Evolutionary conservation across 1,140 invertebrate genomes (phyloP), one percentile per base, ranked within the genome.

Genomic region (Zaprionus taronus): DNA sequence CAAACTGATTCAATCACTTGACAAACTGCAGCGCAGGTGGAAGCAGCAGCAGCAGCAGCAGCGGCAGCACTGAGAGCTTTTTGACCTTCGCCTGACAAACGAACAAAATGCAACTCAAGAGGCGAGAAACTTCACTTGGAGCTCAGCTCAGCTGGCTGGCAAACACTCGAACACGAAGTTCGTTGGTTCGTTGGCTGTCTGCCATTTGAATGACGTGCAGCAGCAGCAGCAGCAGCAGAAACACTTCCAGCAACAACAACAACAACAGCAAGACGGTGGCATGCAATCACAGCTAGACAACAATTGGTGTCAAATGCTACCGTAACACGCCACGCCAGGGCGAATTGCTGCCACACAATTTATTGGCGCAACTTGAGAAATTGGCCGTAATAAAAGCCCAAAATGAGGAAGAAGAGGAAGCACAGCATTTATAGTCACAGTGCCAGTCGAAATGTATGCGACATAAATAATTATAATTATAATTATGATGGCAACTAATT

Each of bases 241-340:
- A 12, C 79, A 72, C 6, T 63, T 67, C 26, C 63, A 66, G 14
- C 55, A 55, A 38, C 76, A 76, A 69, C 73, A 78, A 60, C 72
- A 68, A 34, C 74, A 81, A 69, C 47, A 51, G 47, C 47, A 24
- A 24, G 20, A 51, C 47, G 22, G 47, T 83, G 68, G 83, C 82
- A 83, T 85, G 82, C 82, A 71, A 82, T 63, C 58, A 72, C 67
- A 79, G 61, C 66, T 68, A 44, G 56, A 73, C 80, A 75, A 72
- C 83, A 89, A 89, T 85, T 85, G 85, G 81, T 89, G 85, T 90
- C 85, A 89, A 89, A 90, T 76, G 73, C 73, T 76, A 83, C 86
- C 73, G 79, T 82, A 90, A 82, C 89, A 91, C 79, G 85, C 85
- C 41, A 47, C n/a, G 41, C 41, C 84, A 75, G 53, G 80, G 69